These are phyloP conservation scores for Melinopterus prodromus DNA, from an alignment of 2,888 invertebrate species.

Conservation along the genomic window DNA sequence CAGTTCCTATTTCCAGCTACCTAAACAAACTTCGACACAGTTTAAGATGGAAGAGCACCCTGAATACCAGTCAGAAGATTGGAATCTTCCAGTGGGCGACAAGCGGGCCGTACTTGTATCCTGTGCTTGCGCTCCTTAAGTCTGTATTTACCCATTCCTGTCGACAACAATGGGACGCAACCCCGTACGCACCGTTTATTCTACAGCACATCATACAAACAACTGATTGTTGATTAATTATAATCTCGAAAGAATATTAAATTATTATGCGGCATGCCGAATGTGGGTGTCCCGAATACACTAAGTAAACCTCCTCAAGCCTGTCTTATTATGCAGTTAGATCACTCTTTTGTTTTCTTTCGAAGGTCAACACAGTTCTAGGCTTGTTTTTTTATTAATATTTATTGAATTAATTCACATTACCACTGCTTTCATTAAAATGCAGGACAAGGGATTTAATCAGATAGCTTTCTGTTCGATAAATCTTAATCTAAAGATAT, in stretches of 20 bases:
- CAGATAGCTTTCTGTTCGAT: too few species aligned
- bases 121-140: background rate
- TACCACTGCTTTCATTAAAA: too few species aligned
- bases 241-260: background rate
- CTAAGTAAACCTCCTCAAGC: background rate
- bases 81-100: background rate
- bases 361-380: background rate
- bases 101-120: background rate
- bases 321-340: background rate
- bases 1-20: too few species aligned
- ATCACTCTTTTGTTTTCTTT: background rate
- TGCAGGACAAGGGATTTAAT: too few species aligned
- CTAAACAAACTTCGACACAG: background rate
- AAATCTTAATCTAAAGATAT: too few species aligned
- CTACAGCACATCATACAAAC: background rate
- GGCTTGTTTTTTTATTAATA: background rate
- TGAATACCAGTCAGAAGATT: background rate
- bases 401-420: too few species aligned
- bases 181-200: background rate
- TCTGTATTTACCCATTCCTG: background rate
- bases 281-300: background rate
- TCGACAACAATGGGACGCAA: background rate
- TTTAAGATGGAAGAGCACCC: background rate
- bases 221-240: constrained; percentile 4
- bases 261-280: background rate